Evolutionary conservation across 2,888 invertebrate species (phyloP), one percentile per base, ranked within the genome.

Genomic region (Microchrysa polita): DNA sequence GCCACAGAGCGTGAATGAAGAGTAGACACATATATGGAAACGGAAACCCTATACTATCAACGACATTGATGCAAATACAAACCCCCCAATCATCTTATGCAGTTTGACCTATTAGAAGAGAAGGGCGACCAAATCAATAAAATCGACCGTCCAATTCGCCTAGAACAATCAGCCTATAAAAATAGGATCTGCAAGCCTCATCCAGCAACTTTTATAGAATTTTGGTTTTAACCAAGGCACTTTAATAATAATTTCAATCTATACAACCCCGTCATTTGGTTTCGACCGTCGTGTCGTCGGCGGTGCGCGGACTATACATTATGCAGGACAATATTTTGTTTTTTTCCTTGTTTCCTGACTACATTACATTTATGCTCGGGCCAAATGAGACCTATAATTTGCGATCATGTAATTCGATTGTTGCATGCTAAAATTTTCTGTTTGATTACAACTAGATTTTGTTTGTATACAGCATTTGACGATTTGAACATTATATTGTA

Each of bases 401-500:
- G 72, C 75, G 73, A 75, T 75, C 71, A 72, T 73, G 72, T 75
- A 75, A 75, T 75, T 73, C 73, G 73, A 72, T 75, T 73, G 75
- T 73, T 75, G 73, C 75, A 75, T 75, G 75, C 65, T 73, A 72
- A 59, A 72, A 60, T 40, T 23, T 23, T 60, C 14, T 23, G 40
- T 67, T 48, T 20, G 4, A 55, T 55, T 55, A 48, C 16, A 48
- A n/a, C 14, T 48, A 12, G 48, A 12, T 34, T 48, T 48, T 48
- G 48, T 48, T 48, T 48, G 48, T n/a, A 42, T 42, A 7, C 16
- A n/a, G 10, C 14, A n/a, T 12, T 48, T n/a, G 48, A 34, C 48
- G 16, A 48, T 2, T n/a, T 12, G 16, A 48, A 48, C 16, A 48
- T n/a, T n/a, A n/a, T n/a, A n/a, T n/a, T n/a, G n/a, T n/a, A 48